phyloP scores from a whole-genome alignment of 1,140 invertebrate genomes.

The Diabrotica undecimpunctata region DNA sequence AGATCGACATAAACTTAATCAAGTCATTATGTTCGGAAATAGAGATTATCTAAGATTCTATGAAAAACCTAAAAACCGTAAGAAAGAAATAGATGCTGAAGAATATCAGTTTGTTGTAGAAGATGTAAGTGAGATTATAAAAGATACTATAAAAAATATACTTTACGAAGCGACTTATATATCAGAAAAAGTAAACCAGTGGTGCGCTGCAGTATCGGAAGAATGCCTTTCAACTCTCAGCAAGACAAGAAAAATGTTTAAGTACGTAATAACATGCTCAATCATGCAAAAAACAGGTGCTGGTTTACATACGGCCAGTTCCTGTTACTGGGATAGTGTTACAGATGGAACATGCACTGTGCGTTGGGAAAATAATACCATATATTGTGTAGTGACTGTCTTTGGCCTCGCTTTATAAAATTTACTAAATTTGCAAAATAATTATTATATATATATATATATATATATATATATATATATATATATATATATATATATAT shows the following conservation, averaged over 20 bases:
- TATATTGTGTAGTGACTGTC: slow-evolving; percentile 84
- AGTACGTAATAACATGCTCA: slow-evolving; percentile 83
- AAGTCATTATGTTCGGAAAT: slow-evolving; percentile 16
- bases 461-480: too few relatives aligned
- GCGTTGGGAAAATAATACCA: slow-evolving; percentile 97
- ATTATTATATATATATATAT: too few relatives aligned
- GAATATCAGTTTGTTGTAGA: slow-evolving; percentile 44
- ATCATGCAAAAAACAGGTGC: slow-evolving; percentile 99
- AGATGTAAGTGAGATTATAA: slow-evolving; percentile 95
- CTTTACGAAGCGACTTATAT: slow-evolving; percentile 93
- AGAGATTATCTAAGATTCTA: slow-evolving; percentile 29
- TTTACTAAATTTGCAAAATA: slow-evolving; percentile 7
- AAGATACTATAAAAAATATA: slow-evolving; percentile 91
- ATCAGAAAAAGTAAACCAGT: slow-evolving; percentile 94
- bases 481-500: too few relatives aligned
- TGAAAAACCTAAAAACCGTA: slow-evolving; percentile 25
- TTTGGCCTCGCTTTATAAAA: slow-evolving; percentile 45
- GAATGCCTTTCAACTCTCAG: slow-evolving; percentile 85
- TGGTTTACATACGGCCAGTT: slow-evolving; percentile 94
- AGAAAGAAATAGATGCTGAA: slow-evolving; percentile 34
- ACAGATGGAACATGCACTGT: slow-evolving; percentile 96
- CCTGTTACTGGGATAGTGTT: slow-evolving; percentile 95
- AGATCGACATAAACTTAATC: not conserved
- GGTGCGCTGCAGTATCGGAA: slow-evolving; percentile 94
- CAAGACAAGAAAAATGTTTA: slow-evolving; percentile 94